Base-by-base conservation (phyloP, 1,140 invertebrate genomes). In the Bicyclus anynana region DNA sequence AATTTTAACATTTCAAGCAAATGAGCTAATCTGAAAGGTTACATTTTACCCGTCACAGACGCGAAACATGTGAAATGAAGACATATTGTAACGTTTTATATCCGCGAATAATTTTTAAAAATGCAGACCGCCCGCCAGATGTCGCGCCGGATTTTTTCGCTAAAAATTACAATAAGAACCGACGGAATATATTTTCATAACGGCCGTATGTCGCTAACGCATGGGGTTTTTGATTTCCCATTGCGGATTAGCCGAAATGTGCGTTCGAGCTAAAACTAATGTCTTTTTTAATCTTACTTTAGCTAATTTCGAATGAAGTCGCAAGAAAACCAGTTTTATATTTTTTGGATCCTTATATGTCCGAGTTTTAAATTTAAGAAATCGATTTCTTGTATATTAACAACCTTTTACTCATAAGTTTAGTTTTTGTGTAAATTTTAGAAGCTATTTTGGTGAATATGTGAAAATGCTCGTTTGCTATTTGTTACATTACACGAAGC, bases 81-180 rank as follows among this genome's bases (percentile, higher is more conserved):
- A 20, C 14, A 56, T 56, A 56, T 50, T 18, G 38, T 27, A 37
- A 47, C 26, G 57, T 53, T 59, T 49, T 59, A 59, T 47, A 47
- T 47, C 52, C 55, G 53, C 52, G 52, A 49, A 26, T 55, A 55
- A 64, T 56, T 59, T 59, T 66, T 66, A 58, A 66, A 66, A 66
- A 62, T 62, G 64, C 59, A 49, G 52, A 37, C 55, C 59, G 64
- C 52, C 20, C 47, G 64, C 64, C 64, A 66, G 64, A 66, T 66
- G 64, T 49, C 64, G 48, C 52, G 17, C 16, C 23, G 51, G 52
- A 40, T 54, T 47, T 57, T 56, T 59, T n/a, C 52, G 59, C 54
- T 20, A 42, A 58, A 51, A 66, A 59, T 53, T 55, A 66, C 64
- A 66, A 66, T 66, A 66, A 62, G 59, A 37, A 27, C 38, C 38